These are phyloP conservation scores for Halocynthia aurantium DNA, from an alignment of 23 tunicate genomes.

Conservation along the genomic window DNA sequence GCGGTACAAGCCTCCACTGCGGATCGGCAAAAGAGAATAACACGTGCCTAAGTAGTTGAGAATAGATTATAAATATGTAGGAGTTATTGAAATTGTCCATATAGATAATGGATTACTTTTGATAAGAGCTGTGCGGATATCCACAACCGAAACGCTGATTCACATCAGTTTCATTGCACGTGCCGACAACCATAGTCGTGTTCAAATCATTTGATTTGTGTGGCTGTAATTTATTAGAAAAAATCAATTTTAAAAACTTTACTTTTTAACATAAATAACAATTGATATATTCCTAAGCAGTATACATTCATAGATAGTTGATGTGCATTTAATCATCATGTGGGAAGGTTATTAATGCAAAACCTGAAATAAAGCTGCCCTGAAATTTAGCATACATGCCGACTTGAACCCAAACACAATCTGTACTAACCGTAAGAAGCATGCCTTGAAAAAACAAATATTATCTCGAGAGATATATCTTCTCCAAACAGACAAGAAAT, in stretches of 20 bases:
- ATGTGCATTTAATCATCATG: too few relatives aligned
- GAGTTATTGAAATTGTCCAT: neutral
- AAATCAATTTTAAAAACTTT: too few relatives aligned
- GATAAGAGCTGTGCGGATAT: slow-evolving; percentile 11
- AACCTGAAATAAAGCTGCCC: too few relatives aligned
- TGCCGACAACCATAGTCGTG: slow-evolving; percentile 1
- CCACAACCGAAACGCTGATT: slow-evolving; percentile 12
- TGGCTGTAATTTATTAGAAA: neutral
- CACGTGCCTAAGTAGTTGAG: slow-evolving; percentile 18
- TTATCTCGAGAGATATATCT: too few relatives aligned
- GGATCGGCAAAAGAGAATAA: slow-evolving; percentile 9
- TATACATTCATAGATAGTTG: too few relatives aligned
- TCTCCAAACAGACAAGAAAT: neutral
- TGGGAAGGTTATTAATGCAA: too few relatives aligned
- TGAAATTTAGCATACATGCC: too few relatives aligned
- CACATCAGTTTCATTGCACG: neutral
- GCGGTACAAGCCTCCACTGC: slow-evolving; percentile 14
- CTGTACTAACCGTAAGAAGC: too few relatives aligned
- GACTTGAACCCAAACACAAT: too few relatives aligned
- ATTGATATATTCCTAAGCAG: too few relatives aligned
- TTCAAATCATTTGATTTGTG: neutral
- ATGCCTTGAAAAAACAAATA: too few relatives aligned
- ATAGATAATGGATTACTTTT: neutral
- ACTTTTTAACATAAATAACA: too few relatives aligned
- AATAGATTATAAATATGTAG: neutral